Base-by-base conservation (phyloP, 2,888 invertebrate genomes). In the Rhyacophila evoluta region DNA sequence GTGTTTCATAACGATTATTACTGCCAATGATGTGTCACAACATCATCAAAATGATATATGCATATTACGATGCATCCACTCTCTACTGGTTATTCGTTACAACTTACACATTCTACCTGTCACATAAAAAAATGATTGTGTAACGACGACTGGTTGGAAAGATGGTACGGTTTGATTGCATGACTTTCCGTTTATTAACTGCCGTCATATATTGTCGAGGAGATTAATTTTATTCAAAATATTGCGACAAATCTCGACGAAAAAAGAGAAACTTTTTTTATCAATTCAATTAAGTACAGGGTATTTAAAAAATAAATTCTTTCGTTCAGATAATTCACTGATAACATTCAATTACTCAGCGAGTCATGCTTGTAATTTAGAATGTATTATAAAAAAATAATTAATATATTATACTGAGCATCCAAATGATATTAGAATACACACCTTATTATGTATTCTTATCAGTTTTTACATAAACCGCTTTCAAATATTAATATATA, bases 21-120 rank as follows among this genome's bases (percentile, higher is more conserved):
- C 19, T 55, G 55, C 55, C 19, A 6, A 10, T 8, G 15, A n/a
- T 15, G 55, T 55, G 55, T 55, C 55, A 55, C 55, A 55, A 55
- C 55, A 12, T 19, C 55, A 55, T 55, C 55, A 55, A 55, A 55
- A 55, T 55, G n/a, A n/a, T n/a, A 5, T 55, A 55, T 55, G 55
- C 55, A 55, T 55, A 55, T 55, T 25, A 55, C 55, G 25, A 5
- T 19, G 19, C 8, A 55, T 55, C 19, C 55, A 55, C 55, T 55
- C 55, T 55, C 55, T 55, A 55, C 55, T 55, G 1, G 25, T 55
- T 55, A 55, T 19, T 55, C 1, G 25, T 55, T 55, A 55, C 55
- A 19, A 55, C 55, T 10, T 55, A 19, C 19, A 55, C 55, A 6
- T 55, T 25, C 25, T 55, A 55, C 55, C 55, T 55, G 55, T 55